phyloP scores from a whole-genome alignment of 2,797 vertebrate species.

The Acanthurus tractus region DNA sequence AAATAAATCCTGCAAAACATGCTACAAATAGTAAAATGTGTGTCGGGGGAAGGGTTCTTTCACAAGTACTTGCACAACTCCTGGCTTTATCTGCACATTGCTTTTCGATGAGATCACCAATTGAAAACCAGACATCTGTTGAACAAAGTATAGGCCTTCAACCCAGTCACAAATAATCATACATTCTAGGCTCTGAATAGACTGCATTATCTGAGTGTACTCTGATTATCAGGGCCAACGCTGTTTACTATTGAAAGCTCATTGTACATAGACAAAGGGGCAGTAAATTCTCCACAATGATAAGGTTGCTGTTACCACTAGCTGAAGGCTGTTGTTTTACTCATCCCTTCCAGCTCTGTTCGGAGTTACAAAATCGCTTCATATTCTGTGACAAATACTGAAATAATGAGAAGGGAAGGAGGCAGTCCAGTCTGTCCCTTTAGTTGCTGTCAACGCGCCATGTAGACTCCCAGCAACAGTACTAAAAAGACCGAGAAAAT shows the following conservation, averaged over 20 bases:
- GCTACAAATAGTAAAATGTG: neutral
- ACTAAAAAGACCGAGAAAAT: conserved; percentile 77
- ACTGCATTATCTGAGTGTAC: neutral
- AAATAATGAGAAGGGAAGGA: conserved; percentile 69
- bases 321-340: conserved; percentile 19
- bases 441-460: conserved; percentile 68
- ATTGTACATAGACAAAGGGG: conserved; percentile 20
- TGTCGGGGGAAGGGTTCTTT: neutral
- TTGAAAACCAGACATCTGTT: neutral
- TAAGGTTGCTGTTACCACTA: conserved; percentile 7
- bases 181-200: neutral
- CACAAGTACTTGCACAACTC: neutral
- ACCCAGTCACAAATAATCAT: conserved; percentile 7
- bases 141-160: neutral
- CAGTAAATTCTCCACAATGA: conserved; percentile 30
- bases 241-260: conserved; percentile 33
- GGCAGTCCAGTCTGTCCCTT: conserved; percentile 75
- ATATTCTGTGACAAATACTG: conserved; percentile 67
- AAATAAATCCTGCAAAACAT: neutral
- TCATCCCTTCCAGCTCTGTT: conserved; percentile 21
- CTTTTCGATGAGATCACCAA: neutral
- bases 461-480: conserved; percentile 67
- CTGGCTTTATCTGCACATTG: neutral
- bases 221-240: neutral
- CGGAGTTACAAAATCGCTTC: conserved; percentile 48